These are phyloP conservation scores for Tyto alba DNA, from an alignment of 2,113 vertebrate species.

Conservation along the genomic window DNA sequence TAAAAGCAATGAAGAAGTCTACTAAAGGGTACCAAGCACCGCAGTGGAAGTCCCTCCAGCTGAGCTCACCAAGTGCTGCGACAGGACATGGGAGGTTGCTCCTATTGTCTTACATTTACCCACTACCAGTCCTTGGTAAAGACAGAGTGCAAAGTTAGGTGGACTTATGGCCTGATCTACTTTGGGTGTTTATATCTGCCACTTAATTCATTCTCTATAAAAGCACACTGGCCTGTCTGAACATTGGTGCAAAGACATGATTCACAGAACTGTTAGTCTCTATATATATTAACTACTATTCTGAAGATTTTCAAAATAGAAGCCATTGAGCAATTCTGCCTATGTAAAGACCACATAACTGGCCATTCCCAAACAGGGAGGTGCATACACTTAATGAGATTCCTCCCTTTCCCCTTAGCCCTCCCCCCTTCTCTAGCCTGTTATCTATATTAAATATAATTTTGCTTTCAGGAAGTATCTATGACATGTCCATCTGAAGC, in stretches of 20 bases:
- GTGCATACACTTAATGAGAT: background rate
- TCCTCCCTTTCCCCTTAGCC: background rate
- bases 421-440: background rate
- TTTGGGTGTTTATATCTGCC: background rate
- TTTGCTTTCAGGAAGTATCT: slow-evolving; percentile 59
- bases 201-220: background rate
- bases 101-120: background rate
- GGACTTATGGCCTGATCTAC: background rate
- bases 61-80: background rate
- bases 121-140: background rate
- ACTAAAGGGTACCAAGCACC: background rate
- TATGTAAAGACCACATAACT: background rate
- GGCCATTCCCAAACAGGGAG: background rate
- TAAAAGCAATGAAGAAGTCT: background rate
- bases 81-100: background rate
- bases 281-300: background rate
- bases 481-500: slow-evolving; percentile 1
- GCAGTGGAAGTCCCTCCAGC: background rate
- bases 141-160: background rate
- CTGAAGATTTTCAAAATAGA: background rate
- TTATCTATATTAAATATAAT: slow-evolving; percentile 43
- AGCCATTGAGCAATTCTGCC: background rate
- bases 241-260: background rate
- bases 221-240: background rate
- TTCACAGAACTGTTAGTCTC: background rate